Evolutionary conservation across 2,113 vertebrate species (phyloP), one percentile per base, ranked within the genome.

Genomic region (Alexandromys fortis): DNA sequence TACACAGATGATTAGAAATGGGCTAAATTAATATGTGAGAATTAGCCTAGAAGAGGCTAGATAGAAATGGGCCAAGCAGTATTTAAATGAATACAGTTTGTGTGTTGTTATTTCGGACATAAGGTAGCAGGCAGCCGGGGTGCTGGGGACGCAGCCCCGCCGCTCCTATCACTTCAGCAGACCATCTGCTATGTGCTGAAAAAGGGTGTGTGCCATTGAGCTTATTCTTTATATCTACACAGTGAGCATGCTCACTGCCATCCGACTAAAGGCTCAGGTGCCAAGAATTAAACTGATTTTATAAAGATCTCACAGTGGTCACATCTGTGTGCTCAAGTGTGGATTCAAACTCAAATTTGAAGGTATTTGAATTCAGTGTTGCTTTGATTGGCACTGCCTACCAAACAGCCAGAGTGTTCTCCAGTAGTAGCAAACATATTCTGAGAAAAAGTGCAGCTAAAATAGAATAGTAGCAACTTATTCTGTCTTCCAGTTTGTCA

Each of bases 241-340:
- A 11, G 63, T 17, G 28, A 78, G 13, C 8, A 2, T 17, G 5
- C 7, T 13, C 42, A 26, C 42, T 35, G 8, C 24, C 24, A 7
- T 21, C 1, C 7, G n/a, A 10, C 7, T 1, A 26, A 28, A 61
- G 6, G 19, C 0, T 47, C 22, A 0, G 16, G 67, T n/a, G 6
- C 7, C 3, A 3, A 30, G 58, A 92, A 49, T 28, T 30, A 42
- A 42, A 38, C 47, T 11, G 11, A 10, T 76, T 68, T 82, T 35
- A 49, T 30, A 7, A 70, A 76, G 85, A 45, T 87, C 91, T 76
- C 38, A 30, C 3, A 11, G 47, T 28, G 26, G 17, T 24, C 45
- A 42, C 22, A 8, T 5, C 3, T 35, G 28, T 0, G 0, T 19
- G 0, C n/a, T 58, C 68, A 97, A 77, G 38, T 45, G 26, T 88